Percentiles rank a stretch among this genome's conserved stretches.
These are phyloP conservation scores for Irena cyanogastra DNA, from an alignment of 2,113 vertebrate species.

Conservation along the genomic window DNA sequence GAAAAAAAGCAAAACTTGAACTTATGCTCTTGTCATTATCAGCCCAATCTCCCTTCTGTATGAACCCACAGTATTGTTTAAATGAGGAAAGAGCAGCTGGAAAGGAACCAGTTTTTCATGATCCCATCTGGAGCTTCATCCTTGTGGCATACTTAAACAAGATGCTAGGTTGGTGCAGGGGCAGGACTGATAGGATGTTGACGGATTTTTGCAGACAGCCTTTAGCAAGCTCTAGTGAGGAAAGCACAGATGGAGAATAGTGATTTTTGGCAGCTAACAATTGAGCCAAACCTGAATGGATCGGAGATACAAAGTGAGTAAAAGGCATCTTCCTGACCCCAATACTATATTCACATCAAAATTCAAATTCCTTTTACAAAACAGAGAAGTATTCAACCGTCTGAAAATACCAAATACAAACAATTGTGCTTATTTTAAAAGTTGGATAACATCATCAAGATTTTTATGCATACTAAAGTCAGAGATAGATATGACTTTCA, in stretches of 20 bases:
- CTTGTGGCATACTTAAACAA: slow-evolving; percentile 17
- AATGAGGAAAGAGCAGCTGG: slow-evolving; percentile 43
- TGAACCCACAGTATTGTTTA: slow-evolving; percentile 23
- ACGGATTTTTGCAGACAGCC: slow-evolving; percentile 26
- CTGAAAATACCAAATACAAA: neutral
- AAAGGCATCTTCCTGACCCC: neutral
- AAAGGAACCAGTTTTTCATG: slow-evolving; percentile 25
- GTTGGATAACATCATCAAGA: neutral
- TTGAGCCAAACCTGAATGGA: neutral
- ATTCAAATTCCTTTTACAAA: neutral
- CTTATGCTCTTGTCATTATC: slow-evolving; percentile 1
- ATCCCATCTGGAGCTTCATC: slow-evolving; percentile 53
- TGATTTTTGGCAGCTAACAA: slow-evolving; percentile 18
- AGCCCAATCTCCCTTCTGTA: neutral
- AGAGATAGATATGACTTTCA: neutral
- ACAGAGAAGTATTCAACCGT: neutral
- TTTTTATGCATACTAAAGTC: neutral
- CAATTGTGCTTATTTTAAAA: neutral
- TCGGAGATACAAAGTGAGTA: neutral
- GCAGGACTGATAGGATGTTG: slow-evolving; percentile 28
- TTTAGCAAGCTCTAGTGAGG: slow-evolving; percentile 13
- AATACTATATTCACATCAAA: neutral
- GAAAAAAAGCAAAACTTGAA: slow-evolving; percentile 1
- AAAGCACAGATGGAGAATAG: slow-evolving; percentile 39
- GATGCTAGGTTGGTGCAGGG: neutral